phyloP scores from a whole-genome alignment of 2,113 vertebrate genomes.

The Seriola quinqueradiata region DNA sequence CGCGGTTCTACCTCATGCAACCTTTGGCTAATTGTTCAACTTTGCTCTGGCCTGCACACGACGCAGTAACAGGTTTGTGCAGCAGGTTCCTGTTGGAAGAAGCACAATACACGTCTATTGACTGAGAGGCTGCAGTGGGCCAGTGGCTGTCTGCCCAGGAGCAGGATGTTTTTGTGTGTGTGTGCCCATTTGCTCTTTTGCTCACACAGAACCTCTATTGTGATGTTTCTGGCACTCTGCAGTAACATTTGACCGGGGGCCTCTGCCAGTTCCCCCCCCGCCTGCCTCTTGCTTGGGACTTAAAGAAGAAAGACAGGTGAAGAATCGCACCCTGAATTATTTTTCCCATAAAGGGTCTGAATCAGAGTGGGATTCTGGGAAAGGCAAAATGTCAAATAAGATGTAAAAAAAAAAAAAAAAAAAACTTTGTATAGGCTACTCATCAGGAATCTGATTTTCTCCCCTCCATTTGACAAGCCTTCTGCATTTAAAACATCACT shows the following conservation, averaged over 20 bases:
- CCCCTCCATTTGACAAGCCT: not conserved
- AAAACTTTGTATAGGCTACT: not conserved
- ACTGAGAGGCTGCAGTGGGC: conserved; percentile 59
- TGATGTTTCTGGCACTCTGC: conserved; percentile 67
- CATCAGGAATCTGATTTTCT: not conserved
- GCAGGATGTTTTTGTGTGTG: conserved; percentile 46
- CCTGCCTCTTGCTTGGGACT: conserved; percentile 37
- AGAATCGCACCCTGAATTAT: conserved; percentile 43
- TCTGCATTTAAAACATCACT: conserved; percentile 37
- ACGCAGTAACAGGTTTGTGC: conserved; percentile 66
- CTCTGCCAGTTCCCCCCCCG: conserved; percentile 50
- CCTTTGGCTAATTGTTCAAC: not conserved
- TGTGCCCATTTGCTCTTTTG: conserved; percentile 63
- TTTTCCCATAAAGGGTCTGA: conserved; percentile 4
- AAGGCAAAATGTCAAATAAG: conserved; percentile 38
- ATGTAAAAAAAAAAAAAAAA: not conserved
- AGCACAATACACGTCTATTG: conserved; percentile 67
- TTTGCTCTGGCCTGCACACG: conserved; percentile 22
- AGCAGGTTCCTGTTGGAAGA: conserved; percentile 67
- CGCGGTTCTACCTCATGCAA: not conserved
- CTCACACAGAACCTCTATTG: conserved; percentile 72
- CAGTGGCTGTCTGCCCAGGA: conserved; percentile 70
- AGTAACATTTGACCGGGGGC: conserved; percentile 62
- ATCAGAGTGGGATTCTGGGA: not conserved
- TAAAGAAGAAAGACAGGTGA: conserved; percentile 60